phyloP scores from a whole-genome alignment of 2,113 vertebrate genomes.

The Balaenoptera acutorostrata region DNA sequence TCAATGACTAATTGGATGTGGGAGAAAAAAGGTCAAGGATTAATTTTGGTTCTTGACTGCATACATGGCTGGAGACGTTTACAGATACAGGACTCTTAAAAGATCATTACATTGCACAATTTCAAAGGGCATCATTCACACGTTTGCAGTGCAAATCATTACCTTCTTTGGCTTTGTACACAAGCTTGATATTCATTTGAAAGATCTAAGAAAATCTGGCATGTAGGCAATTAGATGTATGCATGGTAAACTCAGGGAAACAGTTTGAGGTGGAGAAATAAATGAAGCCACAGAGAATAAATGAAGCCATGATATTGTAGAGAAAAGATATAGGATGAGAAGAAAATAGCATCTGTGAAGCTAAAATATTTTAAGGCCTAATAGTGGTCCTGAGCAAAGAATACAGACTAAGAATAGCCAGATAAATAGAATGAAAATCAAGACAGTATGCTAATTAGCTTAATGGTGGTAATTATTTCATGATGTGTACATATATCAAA shows the following conservation, averaged over 20 bases:
- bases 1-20: not conserved
- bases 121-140: not conserved
- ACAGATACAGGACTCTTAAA: not conserved
- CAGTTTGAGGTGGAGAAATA: not conserved
- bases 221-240: not conserved
- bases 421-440: not conserved
- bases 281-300: not conserved
- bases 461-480: not conserved
- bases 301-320: not conserved
- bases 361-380: not conserved
- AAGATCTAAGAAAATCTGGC: not conserved
- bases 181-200: not conserved
- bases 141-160: not conserved
- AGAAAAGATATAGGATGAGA: not conserved
- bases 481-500: not conserved
- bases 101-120: not conserved
- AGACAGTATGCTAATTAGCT: not conserved
- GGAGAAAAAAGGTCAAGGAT: not conserved
- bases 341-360: not conserved
- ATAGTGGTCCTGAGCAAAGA: not conserved
- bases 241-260: not conserved
- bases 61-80: not conserved
- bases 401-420: not conserved
- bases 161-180: not conserved
- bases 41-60: not conserved